These are phyloP conservation scores for Atherix ibis DNA, from an alignment of 2,888 invertebrate genomes.

Conservation along the genomic window DNA sequence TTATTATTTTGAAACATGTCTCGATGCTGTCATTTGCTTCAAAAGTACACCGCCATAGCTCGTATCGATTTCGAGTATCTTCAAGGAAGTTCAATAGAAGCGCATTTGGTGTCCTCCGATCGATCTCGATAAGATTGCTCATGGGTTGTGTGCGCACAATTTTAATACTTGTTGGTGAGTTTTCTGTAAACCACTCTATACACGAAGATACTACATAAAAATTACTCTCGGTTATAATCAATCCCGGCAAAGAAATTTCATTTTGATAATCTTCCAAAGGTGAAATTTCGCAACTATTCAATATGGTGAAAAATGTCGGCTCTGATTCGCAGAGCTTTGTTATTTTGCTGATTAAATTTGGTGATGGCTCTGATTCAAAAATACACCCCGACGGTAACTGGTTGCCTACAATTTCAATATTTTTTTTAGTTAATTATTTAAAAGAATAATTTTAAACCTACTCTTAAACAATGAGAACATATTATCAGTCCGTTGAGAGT, in stretches of 20 bases:
- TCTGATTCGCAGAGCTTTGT: slow-evolving; percentile 19
- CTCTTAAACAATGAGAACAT: slow-evolving; percentile 35
- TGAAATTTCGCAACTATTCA: slow-evolving; percentile 31
- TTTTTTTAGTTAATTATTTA: neutral
- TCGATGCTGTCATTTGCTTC: slow-evolving; percentile 33
- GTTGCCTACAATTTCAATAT: slow-evolving; percentile 22
- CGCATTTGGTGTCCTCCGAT: slow-evolving; percentile 21
- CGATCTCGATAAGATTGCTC: slow-evolving; percentile 38
- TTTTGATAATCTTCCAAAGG: slow-evolving; percentile 22
- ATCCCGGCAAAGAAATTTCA: slow-evolving; percentile 19
- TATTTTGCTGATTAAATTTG: slow-evolving; percentile 24
- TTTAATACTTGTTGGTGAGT: slow-evolving; percentile 17
- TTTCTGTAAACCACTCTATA: slow-evolving; percentile 33
- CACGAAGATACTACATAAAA: slow-evolving; percentile 33
- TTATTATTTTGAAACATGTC: slow-evolving; percentile 34
- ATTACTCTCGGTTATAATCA: slow-evolving; percentile 29
- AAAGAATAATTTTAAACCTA: slow-evolving; percentile 16
- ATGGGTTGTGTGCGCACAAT: slow-evolving; percentile 33
- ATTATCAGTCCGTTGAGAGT: slow-evolving; percentile 36
- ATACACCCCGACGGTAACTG: slow-evolving; percentile 31
- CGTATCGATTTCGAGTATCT: slow-evolving; percentile 34
- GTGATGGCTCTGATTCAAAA: slow-evolving; percentile 26
- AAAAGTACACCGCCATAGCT: slow-evolving; percentile 35
- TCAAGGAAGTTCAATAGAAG: slow-evolving; percentile 36
- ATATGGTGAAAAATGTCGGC: slow-evolving; percentile 31